Conservation (phyloP, 2,888 invertebrate species). For the Miltochrista miniata region DNA sequence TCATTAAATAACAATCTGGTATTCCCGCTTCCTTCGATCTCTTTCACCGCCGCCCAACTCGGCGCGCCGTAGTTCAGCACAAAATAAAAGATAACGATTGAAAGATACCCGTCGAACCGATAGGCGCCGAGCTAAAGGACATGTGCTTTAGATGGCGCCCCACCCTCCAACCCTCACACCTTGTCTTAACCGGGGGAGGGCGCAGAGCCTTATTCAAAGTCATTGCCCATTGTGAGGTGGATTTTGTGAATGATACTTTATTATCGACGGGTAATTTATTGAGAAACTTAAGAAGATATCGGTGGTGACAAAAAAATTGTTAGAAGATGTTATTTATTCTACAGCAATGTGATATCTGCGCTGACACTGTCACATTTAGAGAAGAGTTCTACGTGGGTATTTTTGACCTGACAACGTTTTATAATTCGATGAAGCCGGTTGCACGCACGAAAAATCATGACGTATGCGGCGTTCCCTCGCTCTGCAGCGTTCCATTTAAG, state of each 20-base stretch:
- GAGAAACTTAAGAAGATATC: neutral
- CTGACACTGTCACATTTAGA: no score
- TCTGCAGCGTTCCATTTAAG: no score
- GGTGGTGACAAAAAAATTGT: no score
- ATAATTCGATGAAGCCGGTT: no score
- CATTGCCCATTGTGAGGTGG: constrained; percentile 34
- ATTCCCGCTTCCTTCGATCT: constrained; percentile 15
- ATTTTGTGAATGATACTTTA: constrained; percentile 40
- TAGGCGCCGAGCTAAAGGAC: constrained; percentile 49
- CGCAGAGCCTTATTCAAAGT: constrained; percentile 34
- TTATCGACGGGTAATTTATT: constrained; percentile 29
- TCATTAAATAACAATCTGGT: no score
- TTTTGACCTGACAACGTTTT: no score
- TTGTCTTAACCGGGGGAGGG: constrained; percentile 1
- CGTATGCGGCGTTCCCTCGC: no score
- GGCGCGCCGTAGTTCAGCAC: constrained; percentile 32
- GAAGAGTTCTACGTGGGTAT: no score
- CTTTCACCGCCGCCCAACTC: constrained; percentile 29
- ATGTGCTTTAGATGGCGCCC: constrained; percentile 57
- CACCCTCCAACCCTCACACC: constrained; percentile 18
- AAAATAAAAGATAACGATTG: constrained; percentile 67
- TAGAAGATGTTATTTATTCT: neutral
- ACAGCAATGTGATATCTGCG: no score
- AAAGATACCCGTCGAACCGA: constrained; percentile 56
- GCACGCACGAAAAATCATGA: no score